Conservation (phyloP, 2,113 vertebrate species). For the Syngnathoides biaculeatus region DNA sequence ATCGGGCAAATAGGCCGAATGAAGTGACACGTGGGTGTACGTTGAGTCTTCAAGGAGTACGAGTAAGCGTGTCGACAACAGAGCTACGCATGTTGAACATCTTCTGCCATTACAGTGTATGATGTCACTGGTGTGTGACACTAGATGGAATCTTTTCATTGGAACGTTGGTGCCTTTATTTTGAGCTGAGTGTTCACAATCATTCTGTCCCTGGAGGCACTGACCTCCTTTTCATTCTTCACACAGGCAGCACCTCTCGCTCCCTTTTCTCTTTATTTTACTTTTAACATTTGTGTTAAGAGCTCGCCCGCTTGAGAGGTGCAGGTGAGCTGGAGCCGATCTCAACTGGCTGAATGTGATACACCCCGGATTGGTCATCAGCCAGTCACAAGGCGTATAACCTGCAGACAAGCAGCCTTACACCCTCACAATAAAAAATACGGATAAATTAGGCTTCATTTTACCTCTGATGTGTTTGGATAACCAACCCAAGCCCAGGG, state of each 20-base stretch:
- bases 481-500: too few species aligned
- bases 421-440: too few species aligned
- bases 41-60: neutral
- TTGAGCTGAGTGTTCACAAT: constrained; percentile 33
- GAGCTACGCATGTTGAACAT: neutral
- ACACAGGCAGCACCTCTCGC: constrained; percentile 45
- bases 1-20: neutral
- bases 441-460: too few species aligned
- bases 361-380: too few species aligned
- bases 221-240: constrained; percentile 63
- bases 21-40: neutral
- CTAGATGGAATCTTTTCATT: constrained; percentile 12
- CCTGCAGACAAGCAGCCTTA: too few species aligned
- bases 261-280: constrained; percentile 20
- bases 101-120: neutral
- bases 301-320: too few species aligned
- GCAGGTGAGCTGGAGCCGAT: too few species aligned
- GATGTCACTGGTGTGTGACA: constrained; percentile 5
- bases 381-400: too few species aligned
- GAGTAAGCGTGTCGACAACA: neutral
- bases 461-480: too few species aligned
- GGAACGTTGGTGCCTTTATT: constrained; percentile 33
- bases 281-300: neutral
- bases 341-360: too few species aligned
- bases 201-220: constrained; percentile 46